Percentiles rank a stretch among this genome's conserved stretches.
Conservation (phyloP, 1,140 invertebrate species). For the Camponotus floridanus region DNA sequence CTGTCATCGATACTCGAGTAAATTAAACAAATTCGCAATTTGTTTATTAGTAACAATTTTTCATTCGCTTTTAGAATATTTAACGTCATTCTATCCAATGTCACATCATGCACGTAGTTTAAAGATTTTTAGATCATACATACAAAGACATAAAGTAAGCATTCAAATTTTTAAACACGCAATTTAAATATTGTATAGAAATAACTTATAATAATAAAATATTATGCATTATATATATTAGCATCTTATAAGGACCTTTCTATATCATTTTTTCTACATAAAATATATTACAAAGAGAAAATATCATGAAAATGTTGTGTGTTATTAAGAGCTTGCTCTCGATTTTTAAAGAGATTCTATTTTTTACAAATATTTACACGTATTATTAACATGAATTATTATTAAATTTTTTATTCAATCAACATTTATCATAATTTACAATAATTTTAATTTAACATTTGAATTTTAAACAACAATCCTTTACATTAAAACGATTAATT, state of each 20-base stretch:
- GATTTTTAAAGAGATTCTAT: neutral
- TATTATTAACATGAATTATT: constrained; percentile 14
- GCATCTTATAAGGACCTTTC: neutral
- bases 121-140: neutral
- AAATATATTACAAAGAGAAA: neutral
- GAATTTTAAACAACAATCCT: neutral
- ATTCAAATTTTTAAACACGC: neutral
- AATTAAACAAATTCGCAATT: constrained; percentile 30
- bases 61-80: constrained; percentile 22
- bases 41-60: constrained; percentile 46
- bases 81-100: constrained; percentile 17
- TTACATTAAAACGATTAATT: neutral
- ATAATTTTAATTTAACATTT: neutral
- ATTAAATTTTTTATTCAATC: constrained; percentile 23
- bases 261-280: neutral
- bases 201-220: constrained; percentile 27
- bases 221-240: constrained; percentile 18
- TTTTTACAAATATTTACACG: neutral
- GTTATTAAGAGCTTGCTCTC: neutral
- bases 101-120: constrained; percentile 29
- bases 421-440: neutral
- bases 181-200: constrained; percentile 13
- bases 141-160: neutral
- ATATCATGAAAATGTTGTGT: neutral
- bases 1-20: neutral